These are phyloP conservation scores for Molossus alvarezi DNA, from an alignment of 2,797 vertebrate genomes.

Conservation along the genomic window DNA sequence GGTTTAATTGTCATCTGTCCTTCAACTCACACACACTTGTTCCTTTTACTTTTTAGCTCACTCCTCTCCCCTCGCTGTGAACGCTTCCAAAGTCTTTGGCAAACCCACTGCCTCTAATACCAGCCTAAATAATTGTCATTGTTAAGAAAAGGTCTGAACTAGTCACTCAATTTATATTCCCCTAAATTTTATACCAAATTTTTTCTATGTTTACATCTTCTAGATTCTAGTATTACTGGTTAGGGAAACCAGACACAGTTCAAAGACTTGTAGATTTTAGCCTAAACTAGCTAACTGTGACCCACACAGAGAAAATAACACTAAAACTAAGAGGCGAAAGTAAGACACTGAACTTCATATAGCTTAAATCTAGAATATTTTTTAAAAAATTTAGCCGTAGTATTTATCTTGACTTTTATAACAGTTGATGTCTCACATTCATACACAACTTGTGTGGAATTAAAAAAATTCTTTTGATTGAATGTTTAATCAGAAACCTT, in stretches of 20 bases:
- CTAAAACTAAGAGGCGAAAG: background rate
- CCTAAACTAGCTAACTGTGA: background rate
- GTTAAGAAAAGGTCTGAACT: background rate
- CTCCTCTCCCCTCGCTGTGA: background rate
- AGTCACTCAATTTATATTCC: background rate
- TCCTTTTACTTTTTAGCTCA: background rate
- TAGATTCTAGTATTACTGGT: background rate
- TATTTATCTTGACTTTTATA: slow-evolving; percentile 1
- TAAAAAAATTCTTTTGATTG: background rate
- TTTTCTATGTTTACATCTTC: background rate
- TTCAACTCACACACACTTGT: background rate
- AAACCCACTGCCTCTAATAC: background rate
- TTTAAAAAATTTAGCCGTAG: background rate
- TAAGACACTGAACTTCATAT: background rate
- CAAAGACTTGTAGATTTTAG: background rate
- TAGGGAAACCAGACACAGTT: background rate
- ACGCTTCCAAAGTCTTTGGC: background rate
- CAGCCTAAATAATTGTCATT: background rate
- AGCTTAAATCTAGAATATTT: background rate
- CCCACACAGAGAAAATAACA: background rate
- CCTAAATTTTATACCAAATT: background rate
- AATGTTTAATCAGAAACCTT: background rate
- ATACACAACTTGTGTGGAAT: background rate
- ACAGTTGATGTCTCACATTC: background rate
- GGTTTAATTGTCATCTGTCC: background rate